A percentile compares a stretch with the other conserved stretches of the same genome.
These are phyloP conservation scores for Scrobipalpa atriplicella DNA, from an alignment of 2,888 invertebrate species.

Conservation along the genomic window DNA sequence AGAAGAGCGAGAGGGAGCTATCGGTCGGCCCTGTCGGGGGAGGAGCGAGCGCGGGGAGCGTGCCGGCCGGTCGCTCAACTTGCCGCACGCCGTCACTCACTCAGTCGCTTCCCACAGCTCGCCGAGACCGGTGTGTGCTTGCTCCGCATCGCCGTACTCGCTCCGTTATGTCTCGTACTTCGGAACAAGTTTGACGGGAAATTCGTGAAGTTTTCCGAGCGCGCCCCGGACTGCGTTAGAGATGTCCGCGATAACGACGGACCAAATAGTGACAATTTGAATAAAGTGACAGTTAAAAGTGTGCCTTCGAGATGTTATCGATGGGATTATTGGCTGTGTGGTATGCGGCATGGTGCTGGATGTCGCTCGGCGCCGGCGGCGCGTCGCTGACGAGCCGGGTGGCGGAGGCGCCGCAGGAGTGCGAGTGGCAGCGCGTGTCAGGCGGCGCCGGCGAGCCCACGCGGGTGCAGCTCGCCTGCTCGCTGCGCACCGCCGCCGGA, in stretches of 20 bases:
- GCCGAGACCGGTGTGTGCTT: slow-evolving; percentile 55
- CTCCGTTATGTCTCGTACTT: slow-evolving; percentile 78
- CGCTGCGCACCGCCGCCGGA: slow-evolving; percentile 85
- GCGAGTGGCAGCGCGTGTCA: slow-evolving; percentile 86
- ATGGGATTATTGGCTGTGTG: slow-evolving; percentile 74
- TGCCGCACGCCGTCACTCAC: slow-evolving; percentile 65
- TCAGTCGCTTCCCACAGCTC: slow-evolving; percentile 66
- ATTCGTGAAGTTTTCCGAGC: slow-evolving; percentile 77
- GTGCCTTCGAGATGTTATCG: slow-evolving; percentile 74
- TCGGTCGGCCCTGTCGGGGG: slow-evolving; percentile 71
- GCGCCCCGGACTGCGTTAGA: slow-evolving; percentile 70
- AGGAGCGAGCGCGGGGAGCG: slow-evolving; percentile 77
- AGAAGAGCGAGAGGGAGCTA: slow-evolving; percentile 60
- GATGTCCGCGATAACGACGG: slow-evolving; percentile 73
- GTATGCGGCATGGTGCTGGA: slow-evolving; percentile 69
- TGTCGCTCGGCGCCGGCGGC: slow-evolving; percentile 65
- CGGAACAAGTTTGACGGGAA: slow-evolving; percentile 83
- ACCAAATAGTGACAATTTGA: slow-evolving; percentile 74
- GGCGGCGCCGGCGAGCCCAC: slow-evolving; percentile 80
- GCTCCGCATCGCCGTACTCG: slow-evolving; percentile 52
- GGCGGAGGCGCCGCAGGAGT: slow-evolving; percentile 87
- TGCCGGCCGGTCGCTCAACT: slow-evolving; percentile 75
- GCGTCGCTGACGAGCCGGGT: slow-evolving; percentile 78
- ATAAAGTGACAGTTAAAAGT: slow-evolving; percentile 76
- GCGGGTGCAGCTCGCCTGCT: slow-evolving; percentile 84